These are phyloP conservation scores for Trididemnum clinides DNA, from an alignment of 23 tunicate species.

Conservation along the genomic window DNA sequence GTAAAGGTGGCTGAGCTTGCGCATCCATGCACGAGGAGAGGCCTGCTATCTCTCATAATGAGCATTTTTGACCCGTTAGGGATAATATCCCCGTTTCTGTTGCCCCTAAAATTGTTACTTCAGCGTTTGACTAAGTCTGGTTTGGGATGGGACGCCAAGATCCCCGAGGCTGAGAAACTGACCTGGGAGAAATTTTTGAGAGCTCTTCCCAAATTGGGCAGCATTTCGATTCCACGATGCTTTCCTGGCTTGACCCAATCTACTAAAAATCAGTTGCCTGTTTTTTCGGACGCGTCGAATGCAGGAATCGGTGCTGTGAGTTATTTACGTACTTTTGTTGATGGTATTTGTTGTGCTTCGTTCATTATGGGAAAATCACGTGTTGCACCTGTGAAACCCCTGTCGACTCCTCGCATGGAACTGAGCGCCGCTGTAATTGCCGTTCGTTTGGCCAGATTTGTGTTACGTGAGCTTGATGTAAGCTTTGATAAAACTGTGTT, in stretches of 20 bases:
- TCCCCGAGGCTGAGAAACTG: background rate
- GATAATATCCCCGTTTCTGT: background rate
- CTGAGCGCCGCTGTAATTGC: constrained; percentile 3
- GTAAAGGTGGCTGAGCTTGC: background rate
- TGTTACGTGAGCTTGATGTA: background rate
- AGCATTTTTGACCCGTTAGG: constrained; percentile 14
- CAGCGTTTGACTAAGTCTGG: background rate
- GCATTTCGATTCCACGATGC: background rate
- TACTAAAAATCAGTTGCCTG: background rate
- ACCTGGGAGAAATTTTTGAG: background rate
- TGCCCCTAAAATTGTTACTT: background rate
- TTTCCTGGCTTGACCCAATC: background rate
- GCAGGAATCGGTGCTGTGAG: background rate
- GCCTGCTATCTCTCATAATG: background rate
- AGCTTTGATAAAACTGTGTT: background rate
- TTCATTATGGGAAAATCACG: constrained; percentile 17
- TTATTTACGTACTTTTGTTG: background rate
- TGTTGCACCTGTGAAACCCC: background rate
- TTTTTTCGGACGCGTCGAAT: background rate
- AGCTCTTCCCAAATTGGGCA: background rate
- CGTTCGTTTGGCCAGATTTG: background rate
- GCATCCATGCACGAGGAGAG: background rate
- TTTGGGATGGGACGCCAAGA: constrained; percentile 9
- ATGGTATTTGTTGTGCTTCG: background rate
- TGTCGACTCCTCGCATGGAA: constrained; percentile 5